Percentiles rank a stretch among this genome's conserved stretches.
These are phyloP conservation scores for Eremophila alpestris DNA, from an alignment of 2,797 vertebrate species.

Conservation along the genomic window DNA sequence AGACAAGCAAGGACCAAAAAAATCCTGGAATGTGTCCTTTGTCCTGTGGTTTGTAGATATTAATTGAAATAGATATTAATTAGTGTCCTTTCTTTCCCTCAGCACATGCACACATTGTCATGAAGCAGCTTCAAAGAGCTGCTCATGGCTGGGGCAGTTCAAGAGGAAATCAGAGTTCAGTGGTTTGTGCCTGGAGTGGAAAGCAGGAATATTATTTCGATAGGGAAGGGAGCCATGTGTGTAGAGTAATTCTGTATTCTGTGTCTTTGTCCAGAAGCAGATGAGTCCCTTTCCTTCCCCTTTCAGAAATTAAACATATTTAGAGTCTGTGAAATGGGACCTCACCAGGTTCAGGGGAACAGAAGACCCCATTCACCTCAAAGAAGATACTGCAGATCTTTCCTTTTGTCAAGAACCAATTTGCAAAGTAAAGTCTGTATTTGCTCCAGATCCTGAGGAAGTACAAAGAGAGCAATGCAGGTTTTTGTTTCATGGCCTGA, in stretches of 20 bases:
- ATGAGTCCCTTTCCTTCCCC: background rate
- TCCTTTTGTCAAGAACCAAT: background rate
- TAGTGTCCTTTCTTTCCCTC: background rate
- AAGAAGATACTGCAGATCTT: background rate
- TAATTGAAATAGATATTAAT: background rate
- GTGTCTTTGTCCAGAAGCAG: background rate
- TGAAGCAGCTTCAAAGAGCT: background rate
- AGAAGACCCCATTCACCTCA: background rate
- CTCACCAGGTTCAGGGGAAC: background rate
- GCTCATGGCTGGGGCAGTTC: background rate
- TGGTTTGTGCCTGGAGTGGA: background rate
- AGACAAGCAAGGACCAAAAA: background rate
- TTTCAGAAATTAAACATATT: background rate
- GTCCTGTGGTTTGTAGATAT: background rate
- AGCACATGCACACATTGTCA: background rate
- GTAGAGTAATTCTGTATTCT: background rate
- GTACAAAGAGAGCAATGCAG: background rate
- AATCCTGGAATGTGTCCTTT: background rate
- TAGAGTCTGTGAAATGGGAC: background rate
- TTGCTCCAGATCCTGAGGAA: background rate
- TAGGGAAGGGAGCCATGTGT: background rate
- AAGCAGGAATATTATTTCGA: background rate
- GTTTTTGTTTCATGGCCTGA: background rate
- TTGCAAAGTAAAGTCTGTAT: background rate
- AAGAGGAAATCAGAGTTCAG: background rate